Base-by-base conservation (phyloP, 2,113 vertebrate genomes). In the Periophthalmus modestus region DNA sequence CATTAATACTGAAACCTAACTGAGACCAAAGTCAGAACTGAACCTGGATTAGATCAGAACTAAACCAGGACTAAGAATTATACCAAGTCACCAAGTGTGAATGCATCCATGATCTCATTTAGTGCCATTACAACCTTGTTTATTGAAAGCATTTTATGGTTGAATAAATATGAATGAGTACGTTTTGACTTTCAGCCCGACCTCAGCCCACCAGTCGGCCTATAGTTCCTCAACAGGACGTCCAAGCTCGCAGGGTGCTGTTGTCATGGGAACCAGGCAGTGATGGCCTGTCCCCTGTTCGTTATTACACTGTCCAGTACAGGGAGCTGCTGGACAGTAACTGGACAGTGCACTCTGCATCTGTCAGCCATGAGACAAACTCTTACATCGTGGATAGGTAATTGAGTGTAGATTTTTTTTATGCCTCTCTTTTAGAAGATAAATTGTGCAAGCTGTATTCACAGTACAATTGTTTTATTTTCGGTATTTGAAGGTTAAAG, bases 201-300 rank as follows among this genome's bases (percentile, higher is more conserved):
- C 97, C 97, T 0, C 96, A 99, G 83, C 96, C 98, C 50, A 95
- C 97, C 1, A 95, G 97, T 90, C 96, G 94, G 43, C 98, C 96
- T 0, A 46, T 86, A 34, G 95, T 93, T 82, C 94, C 92, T 73
- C 94, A 94, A 84, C 92, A 93, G 72, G 91, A 94, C 55, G 94
- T 94, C 28, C 91, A 90, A 75, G 90, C 94, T 33, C 95, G 96
- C 36, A 95, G 91, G 9, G 96, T 98, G 87, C 90, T 98, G 82
- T 93, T 99, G 67, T 95, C 95, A 83, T 99, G 98, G 98, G 96
- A 98, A 92, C 96, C 97, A 0, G 98, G 98, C 85, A 97, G 96
- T 2, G 97, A 99, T 0, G 98, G 98, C 46, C 94, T 99, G 16
- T 98, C 98, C 7, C 98, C 98, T 0, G 94, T 98, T 14, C 95